Percentiles rank a stretch among this genome's conserved stretches.
phyloP scores from a whole-genome alignment of 2,113 vertebrate species.

The Dromas ardeola region DNA sequence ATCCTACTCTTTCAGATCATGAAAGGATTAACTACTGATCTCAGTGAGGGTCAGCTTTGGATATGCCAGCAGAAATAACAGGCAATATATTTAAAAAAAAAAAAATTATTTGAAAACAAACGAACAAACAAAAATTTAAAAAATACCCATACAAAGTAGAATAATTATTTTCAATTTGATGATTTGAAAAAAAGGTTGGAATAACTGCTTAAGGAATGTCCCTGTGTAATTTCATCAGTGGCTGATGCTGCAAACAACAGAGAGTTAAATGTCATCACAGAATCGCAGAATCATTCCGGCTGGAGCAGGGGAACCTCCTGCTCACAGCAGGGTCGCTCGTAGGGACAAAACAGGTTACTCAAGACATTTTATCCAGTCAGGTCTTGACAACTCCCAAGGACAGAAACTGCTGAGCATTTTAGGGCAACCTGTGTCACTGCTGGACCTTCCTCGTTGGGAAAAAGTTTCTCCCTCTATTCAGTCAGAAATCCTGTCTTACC shows the following conservation, averaged over 20 bases:
- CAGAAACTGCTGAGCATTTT: background rate
- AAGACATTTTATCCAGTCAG: background rate
- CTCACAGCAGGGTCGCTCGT: background rate
- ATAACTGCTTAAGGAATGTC: background rate
- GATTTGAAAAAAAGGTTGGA: background rate
- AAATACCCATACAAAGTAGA: background rate
- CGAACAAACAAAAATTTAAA: accelerated
- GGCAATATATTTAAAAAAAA: background rate
- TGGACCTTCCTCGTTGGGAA: background rate
- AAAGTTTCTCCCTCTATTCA: background rate
- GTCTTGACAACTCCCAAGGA: background rate
- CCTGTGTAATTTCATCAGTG: background rate
- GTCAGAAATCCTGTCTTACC: background rate
- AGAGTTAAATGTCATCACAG: background rate
- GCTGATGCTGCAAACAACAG: background rate
- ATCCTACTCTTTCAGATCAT: background rate
- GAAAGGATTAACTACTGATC: background rate
- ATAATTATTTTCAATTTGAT: background rate
- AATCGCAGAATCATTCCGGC: background rate
- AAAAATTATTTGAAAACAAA: background rate
- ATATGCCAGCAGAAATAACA: background rate
- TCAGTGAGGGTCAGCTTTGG: background rate
- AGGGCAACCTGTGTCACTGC: background rate
- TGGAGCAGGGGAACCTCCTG: background rate
- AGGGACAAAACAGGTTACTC: background rate